Evolutionary conservation across 2,797 vertebrate genomes (phyloP).

Genomic region (Eremophila alpestris): DNA sequence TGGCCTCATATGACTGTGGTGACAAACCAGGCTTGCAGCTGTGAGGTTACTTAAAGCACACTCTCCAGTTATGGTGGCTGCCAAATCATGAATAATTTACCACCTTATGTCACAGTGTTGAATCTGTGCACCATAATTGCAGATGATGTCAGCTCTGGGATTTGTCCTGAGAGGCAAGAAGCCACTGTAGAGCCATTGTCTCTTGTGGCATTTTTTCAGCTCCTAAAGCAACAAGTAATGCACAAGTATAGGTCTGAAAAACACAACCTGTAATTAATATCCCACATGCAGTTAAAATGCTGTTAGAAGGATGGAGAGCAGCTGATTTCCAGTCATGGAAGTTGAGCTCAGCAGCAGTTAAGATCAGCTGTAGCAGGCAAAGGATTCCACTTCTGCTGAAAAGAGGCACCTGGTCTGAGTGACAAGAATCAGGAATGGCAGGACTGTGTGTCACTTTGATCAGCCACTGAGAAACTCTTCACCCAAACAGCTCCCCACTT

Average conservation of each 20-base stretch:
- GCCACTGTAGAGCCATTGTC: conserved; percentile 5
- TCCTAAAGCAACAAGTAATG: conserved; percentile 54
- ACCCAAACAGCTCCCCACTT: background rate
- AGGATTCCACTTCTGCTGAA: background rate
- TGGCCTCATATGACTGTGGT: background rate
- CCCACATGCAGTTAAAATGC: background rate
- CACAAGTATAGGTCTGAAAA: background rate
- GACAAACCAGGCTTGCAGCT: conserved; percentile 26
- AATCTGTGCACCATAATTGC: conserved; percentile 50
- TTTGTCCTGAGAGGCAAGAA: conserved; percentile 52
- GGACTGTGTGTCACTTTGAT: background rate
- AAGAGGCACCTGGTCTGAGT: background rate
- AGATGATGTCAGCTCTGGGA: conserved; percentile 63
- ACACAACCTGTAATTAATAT: conserved; percentile 41
- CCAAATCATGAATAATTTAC: conserved; percentile 62
- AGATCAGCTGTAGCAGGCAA: background rate
- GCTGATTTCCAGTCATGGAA: background rate
- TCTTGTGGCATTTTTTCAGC: conserved; percentile 25
- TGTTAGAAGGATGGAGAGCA: background rate
- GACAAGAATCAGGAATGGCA: background rate
- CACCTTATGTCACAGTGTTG: conserved; percentile 46
- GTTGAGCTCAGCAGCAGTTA: background rate
- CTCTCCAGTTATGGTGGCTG: background rate
- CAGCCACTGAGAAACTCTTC: background rate
- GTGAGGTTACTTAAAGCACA: conserved; percentile 27